Conservation (phyloP, 2,888 invertebrate species). For the Macaria notata region DNA sequence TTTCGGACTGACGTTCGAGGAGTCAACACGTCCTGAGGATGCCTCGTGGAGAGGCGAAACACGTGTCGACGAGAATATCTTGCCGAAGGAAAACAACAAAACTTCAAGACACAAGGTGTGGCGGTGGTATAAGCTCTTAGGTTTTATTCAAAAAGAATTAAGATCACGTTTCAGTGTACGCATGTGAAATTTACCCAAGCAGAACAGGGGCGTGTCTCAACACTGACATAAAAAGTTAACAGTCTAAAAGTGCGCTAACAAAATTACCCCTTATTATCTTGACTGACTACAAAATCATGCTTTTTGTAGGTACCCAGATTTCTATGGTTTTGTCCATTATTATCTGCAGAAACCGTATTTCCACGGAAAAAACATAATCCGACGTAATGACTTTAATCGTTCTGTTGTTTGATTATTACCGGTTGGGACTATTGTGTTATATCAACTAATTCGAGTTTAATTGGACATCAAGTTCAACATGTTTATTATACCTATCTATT, state of each 20-base stretch:
- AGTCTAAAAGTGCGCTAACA: not conserved
- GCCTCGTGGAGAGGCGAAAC: too few relatives aligned
- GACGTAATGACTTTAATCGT: conserved; percentile 2
- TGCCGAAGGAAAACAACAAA: too few relatives aligned
- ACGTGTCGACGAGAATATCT: too few relatives aligned
- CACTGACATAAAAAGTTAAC: not conserved
- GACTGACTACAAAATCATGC: conserved; percentile 1
- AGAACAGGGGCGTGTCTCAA: too few relatives aligned
- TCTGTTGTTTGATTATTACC: conserved; percentile 11
- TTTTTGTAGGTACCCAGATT: not conserved
- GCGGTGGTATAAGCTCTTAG: too few relatives aligned
- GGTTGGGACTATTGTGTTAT: conserved; percentile 7
- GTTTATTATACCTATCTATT: too few relatives aligned
- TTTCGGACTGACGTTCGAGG: too few relatives aligned
- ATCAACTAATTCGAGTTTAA: conserved; percentile 1
- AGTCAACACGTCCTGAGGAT: too few relatives aligned
- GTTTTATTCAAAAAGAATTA: too few relatives aligned
- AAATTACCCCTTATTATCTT: conserved; percentile 1
- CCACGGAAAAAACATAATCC: conserved; percentile 1
- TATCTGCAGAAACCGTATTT: not conserved
- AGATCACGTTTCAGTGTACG: too few relatives aligned
- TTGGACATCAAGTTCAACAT: not conserved
- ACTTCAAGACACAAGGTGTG: too few relatives aligned
- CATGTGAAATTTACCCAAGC: too few relatives aligned
- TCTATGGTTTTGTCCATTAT: not conserved